Evolutionary conservation across 2,797 vertebrate species (phyloP).

Genomic region (Enteromius fasciolatus): DNA sequence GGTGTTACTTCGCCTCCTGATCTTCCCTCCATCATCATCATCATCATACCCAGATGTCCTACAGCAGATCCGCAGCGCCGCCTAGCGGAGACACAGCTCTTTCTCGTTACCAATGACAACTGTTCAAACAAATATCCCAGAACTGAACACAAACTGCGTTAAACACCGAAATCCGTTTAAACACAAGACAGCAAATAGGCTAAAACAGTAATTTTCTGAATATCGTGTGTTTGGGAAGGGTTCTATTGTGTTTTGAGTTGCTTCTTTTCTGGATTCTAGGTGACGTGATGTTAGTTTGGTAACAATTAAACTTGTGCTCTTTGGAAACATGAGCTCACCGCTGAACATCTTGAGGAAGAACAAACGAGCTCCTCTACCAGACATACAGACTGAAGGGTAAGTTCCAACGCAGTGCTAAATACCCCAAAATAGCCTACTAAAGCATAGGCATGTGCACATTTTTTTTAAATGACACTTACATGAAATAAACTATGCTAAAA

Average conservation of each 20-base stretch:
- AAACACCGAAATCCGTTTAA: neutral
- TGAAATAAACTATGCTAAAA: neutral
- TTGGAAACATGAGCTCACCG: constrained; percentile 78
- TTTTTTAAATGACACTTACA: neutral
- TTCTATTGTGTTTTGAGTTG: neutral
- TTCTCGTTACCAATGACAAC: constrained; percentile 67
- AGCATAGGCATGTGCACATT: too few species aligned
- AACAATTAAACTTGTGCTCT: neutral
- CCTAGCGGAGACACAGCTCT: neutral
- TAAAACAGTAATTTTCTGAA: neutral
- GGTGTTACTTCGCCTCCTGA: too few species aligned
- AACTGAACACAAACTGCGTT: neutral
- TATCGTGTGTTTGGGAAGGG: neutral
- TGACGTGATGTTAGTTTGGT: neutral
- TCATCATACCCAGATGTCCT: neutral
- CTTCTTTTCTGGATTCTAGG: neutral
- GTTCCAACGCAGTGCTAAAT: constrained; percentile 3
- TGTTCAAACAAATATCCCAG: constrained; percentile 64
- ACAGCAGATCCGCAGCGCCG: constrained; percentile 11
- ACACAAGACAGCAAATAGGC: neutral
- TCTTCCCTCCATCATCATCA: too few species aligned
- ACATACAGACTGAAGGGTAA: constrained; percentile 64
- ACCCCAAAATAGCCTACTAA: neutral
- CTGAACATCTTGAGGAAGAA: constrained; percentile 67
- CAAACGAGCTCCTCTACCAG: constrained; percentile 50